Evolutionary conservation across 1,140 invertebrate species (phyloP).

Genomic region (Lepidostoma basale): DNA sequence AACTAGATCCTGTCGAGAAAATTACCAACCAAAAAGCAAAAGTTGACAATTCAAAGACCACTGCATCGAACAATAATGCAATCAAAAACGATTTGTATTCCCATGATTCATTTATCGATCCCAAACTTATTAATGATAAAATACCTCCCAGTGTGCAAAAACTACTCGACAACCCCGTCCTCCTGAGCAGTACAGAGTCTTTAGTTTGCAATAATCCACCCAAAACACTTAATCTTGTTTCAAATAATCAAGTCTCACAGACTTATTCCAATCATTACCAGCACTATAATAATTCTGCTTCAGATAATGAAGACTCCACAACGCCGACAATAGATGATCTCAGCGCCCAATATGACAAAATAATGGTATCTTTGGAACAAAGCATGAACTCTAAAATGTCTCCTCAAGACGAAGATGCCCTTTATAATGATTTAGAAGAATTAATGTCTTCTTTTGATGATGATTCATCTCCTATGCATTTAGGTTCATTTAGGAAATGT

Average conservation of each 20-base stretch:
- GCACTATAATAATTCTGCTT: conserved; percentile 17
- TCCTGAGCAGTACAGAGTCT: conserved; percentile 41
- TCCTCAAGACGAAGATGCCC: conserved; percentile 57
- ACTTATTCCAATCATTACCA: conserved; percentile 1
- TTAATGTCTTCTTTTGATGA: conserved; percentile 61
- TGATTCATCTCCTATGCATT: conserved; percentile 45
- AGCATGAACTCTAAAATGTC: conserved; percentile 59
- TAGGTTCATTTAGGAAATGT: conserved; percentile 28
- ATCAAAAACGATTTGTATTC: conserved; percentile 41
- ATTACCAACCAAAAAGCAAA: conserved; percentile 16
- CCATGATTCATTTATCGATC: conserved; percentile 44
- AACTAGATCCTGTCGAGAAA: conserved; percentile 41
- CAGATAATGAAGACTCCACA: conserved; percentile 43
- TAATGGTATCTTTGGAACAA: conserved; percentile 60
- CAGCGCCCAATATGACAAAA: conserved; percentile 58
- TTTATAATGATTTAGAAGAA: conserved; percentile 60
- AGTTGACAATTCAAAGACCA: conserved; percentile 17
- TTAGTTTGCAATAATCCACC: conserved; percentile 35
- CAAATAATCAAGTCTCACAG: neutral
- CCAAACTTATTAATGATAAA: conserved; percentile 40
- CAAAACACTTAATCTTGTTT: conserved; percentile 17
- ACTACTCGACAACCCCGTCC: conserved; percentile 40
- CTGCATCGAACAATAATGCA: conserved; percentile 1
- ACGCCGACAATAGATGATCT: conserved; percentile 53
- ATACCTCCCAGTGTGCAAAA: conserved; percentile 43